Base-by-base conservation (phyloP, 2,888 invertebrate species). In the Eupeodes latifasciatus region DNA sequence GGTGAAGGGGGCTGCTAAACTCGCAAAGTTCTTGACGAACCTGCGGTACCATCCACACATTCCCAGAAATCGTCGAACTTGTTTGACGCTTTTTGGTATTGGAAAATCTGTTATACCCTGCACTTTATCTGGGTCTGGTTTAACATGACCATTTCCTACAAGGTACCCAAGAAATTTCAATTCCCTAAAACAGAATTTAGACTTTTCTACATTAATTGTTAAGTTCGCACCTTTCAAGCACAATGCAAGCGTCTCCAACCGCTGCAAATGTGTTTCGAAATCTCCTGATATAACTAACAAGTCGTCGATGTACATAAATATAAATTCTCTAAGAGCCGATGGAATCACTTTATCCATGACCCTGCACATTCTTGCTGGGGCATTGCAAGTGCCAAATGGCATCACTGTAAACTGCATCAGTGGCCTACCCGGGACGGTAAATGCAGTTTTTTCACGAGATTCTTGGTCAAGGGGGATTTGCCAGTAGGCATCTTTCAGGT, bases 251-350 rank as follows among this genome's bases (percentile, higher is more conserved):
- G 69, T 71, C 16, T 44, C 12, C 3, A 89, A 51, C 3, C 82
- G 6, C 7, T 10, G n/a, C 19, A 89, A 11, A 27, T 89, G 86
- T 0, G 75, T 67, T 0, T 83, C 86, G 16, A 88, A 89, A 47
- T 83, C 75, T 2, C 51, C 61, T 1, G 81, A 85, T 1, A 85
- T 44, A 11, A 86, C 14, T 0, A 89, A 36, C 0, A 89, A 49
- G 64, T 89, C 84, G 14, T 89, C 86, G 4, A 89, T 49, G 19
- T 90, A 89, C 1, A 86, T 78, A 10, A 90, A 89, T 1, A 89
- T 81, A 49, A 40, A 40, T 5, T 82, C 61, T 4, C 77, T 55
- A 0, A 89, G 40, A 10, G 67, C 14, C 0, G 36, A 61, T 0
- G 89, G 88, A 6, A 89, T 82, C 1, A 89, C 84, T 19, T 19